phyloP scores from a whole-genome alignment of 2,113 vertebrate species.

The Upupa epops region DNA sequence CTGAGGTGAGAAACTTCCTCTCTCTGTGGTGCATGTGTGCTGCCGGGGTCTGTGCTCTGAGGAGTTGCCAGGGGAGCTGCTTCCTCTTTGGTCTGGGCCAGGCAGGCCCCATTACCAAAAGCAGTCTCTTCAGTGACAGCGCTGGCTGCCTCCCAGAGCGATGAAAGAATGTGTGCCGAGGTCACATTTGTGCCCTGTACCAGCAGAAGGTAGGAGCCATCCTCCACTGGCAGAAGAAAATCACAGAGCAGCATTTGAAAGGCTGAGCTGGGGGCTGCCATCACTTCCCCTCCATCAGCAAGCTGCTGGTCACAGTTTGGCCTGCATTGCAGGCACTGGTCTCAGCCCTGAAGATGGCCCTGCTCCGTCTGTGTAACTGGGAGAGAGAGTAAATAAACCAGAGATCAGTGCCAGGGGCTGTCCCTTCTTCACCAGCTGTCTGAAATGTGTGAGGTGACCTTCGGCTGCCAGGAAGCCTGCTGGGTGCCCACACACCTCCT shows the following conservation, averaged over 20 bases:
- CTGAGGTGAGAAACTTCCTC: neutral
- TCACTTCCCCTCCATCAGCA: neutral
- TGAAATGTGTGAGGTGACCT: neutral
- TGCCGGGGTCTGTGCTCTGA: accelerated
- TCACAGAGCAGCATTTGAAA: neutral
- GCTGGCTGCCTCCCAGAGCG: neutral
- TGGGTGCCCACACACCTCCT: neutral
- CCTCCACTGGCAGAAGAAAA: neutral
- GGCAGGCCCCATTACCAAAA: neutral
- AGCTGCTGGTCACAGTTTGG: neutral
- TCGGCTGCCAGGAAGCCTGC: neutral
- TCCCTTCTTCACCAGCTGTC: neutral
- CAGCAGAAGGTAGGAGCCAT: neutral
- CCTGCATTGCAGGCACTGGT: neutral
- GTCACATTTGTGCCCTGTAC: neutral
- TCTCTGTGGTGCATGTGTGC: neutral
- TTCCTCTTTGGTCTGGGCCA: neutral
- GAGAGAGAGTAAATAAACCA: neutral
- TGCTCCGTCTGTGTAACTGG: neutral
- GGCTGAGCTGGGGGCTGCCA: neutral
- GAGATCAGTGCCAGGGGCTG: neutral
- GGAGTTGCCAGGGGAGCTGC: neutral
- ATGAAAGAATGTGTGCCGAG: neutral
- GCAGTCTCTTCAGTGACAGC: neutral
- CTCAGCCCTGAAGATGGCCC: neutral